phyloP scores from a whole-genome alignment of 1,140 invertebrate genomes.

The Campoletis sonorensis region DNA sequence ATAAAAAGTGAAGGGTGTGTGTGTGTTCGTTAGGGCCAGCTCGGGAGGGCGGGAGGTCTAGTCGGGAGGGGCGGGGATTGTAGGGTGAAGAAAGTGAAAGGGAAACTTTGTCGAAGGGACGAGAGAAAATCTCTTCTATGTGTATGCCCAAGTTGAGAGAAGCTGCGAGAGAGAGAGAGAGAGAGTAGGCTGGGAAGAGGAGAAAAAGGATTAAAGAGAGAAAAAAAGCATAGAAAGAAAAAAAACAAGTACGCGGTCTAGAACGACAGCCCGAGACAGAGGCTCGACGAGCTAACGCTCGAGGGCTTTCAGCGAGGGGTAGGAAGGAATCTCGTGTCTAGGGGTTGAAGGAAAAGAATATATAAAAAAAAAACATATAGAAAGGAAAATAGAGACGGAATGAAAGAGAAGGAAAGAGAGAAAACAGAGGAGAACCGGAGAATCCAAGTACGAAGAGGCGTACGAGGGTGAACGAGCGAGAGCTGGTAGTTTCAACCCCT shows the following conservation, averaged over 20 bases:
- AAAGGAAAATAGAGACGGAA: too few species aligned
- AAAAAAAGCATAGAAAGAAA: conserved; percentile 12
- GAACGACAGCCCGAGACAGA: conserved; percentile 35
- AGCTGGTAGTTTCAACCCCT: conserved; percentile 60
- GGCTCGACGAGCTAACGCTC: conserved; percentile 1
- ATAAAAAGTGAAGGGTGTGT: too few species aligned
- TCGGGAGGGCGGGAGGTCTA: too few species aligned
- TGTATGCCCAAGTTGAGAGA: conserved; percentile 21
- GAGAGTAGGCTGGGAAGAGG: not conserved
- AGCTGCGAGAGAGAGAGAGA: conserved; percentile 15
- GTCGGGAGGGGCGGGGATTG: too few species aligned
- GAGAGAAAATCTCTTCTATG: conserved; percentile 26
- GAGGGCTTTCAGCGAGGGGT: not conserved
- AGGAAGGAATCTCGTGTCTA: conserved; percentile 30
- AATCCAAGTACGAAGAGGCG: conserved; percentile 49
- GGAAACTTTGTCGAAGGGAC: conserved; percentile 41
- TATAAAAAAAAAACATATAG: conserved; percentile 59
- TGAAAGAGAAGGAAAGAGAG: too few species aligned
- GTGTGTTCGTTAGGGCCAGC: too few species aligned
- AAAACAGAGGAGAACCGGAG: conserved; percentile 54
- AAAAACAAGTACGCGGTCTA: not conserved
- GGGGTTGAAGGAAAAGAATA: conserved; percentile 59
- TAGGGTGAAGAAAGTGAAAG: conserved; percentile 50
- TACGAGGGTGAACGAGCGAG: not conserved
- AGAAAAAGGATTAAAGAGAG: conserved; percentile 2